Conservation (phyloP, 2,113 vertebrate genomes). For the Pleuronectes platessa region DNA sequence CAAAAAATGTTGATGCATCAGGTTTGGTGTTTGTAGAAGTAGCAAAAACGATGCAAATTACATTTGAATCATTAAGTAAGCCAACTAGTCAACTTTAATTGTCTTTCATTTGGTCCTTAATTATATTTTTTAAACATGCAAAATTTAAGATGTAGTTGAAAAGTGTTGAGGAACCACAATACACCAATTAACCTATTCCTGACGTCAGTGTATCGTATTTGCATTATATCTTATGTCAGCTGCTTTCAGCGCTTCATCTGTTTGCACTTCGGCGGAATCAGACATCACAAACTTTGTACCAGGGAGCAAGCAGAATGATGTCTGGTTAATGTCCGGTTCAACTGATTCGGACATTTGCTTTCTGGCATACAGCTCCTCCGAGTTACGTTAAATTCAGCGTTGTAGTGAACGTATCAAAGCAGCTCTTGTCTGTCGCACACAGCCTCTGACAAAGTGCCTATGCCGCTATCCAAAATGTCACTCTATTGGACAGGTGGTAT, state of each 20-base stretch:
- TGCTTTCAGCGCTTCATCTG: not conserved
- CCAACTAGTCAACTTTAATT: not conserved
- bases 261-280: not conserved
- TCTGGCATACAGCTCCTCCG: not conserved
- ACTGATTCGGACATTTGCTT: not conserved
- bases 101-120: too few relatives aligned
- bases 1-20: not conserved
- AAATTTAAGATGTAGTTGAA: not conserved
- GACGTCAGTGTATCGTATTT: not conserved
- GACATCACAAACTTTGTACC: not conserved
- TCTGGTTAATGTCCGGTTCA: not conserved
- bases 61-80: not conserved
- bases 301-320: not conserved
- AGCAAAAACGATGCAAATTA: not conserved
- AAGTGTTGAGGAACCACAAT: not conserved
- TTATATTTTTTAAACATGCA: not conserved
- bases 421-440: not conserved
- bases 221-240: not conserved
- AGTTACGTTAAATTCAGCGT: not conserved
- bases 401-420: not conserved
- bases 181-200: not conserved
- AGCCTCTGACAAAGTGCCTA: too few relatives aligned
- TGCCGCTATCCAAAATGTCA: not conserved
- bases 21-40: not conserved
- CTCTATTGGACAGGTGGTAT: not conserved